These are phyloP conservation scores for Cercopithecus mona DNA, from an alignment of 2,113 vertebrate species.

Conservation along the genomic window DNA sequence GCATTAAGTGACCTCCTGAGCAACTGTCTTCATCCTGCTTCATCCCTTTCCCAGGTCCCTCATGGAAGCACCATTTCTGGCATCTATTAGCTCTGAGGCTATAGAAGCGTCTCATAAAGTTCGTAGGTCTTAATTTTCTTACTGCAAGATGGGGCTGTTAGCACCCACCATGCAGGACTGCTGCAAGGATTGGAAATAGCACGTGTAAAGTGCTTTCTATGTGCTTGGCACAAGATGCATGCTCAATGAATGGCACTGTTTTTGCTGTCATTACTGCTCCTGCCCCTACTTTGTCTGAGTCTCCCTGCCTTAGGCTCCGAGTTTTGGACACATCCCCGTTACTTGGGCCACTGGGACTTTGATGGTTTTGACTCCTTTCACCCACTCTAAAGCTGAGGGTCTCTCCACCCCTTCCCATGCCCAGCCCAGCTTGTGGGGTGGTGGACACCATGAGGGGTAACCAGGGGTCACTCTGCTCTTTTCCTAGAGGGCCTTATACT, in stretches of 20 bases:
- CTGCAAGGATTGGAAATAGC: background rate
- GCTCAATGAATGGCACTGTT: background rate
- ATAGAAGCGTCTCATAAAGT: background rate
- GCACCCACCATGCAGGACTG: background rate
- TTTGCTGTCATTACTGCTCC: background rate
- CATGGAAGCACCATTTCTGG: background rate
- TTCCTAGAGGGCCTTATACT: background rate
- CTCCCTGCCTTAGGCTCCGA: background rate
- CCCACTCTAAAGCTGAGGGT: background rate
- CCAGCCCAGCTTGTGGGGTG: background rate
- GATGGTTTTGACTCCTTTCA: background rate
- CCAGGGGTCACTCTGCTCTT: background rate
- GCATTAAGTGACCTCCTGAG: background rate
- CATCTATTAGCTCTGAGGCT: background rate
- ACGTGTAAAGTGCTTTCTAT: background rate
- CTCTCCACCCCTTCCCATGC: background rate
- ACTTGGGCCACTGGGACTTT: background rate
- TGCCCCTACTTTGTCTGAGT: too few species aligned
- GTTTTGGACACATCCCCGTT: background rate
- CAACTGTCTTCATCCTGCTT: background rate
- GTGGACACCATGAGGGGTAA: background rate
- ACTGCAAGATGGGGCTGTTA: background rate
- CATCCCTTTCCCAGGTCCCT: too few species aligned
- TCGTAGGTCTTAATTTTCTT: background rate
- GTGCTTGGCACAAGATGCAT: background rate